A percentile compares a stretch with the other conserved stretches of the same genome.
phyloP scores from a whole-genome alignment of 2,113 vertebrate genomes.

The Daubentonia madagascariensis region DNA sequence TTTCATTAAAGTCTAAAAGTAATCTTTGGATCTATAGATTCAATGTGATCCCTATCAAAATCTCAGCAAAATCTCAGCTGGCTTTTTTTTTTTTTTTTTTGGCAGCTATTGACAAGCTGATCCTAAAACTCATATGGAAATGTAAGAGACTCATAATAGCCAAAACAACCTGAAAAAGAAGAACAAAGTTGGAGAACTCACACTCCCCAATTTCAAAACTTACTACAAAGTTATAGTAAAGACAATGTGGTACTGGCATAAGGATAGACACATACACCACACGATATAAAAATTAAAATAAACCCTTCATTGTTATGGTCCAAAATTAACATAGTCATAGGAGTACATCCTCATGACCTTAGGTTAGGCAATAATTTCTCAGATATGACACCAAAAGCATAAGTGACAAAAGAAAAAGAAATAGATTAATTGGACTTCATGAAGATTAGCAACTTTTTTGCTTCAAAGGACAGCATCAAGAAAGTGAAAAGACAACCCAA shows the following conservation, averaged over 20 bases:
- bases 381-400: neutral
- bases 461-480: neutral
- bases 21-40: neutral
- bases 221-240: neutral
- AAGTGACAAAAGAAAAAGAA: neutral
- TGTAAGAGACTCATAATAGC: neutral
- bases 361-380: neutral
- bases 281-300: constrained; percentile 1
- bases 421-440: neutral
- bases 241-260: neutral
- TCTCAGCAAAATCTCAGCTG: neutral
- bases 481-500: neutral
- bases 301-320: neutral
- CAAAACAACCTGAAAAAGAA: constrained; percentile 17
- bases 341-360: neutral
- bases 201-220: neutral
- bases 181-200: neutral
- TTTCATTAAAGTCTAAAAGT: constrained; percentile 20
- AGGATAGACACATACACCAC: neutral
- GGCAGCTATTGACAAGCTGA: neutral
- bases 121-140: constrained; percentile 9
- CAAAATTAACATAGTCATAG: neutral
- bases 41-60: neutral
- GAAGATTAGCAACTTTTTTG: neutral
- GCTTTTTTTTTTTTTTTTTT: neutral